These are phyloP conservation scores for Apotomis capreana DNA, from an alignment of 2,888 invertebrate genomes.

Conservation along the genomic window DNA sequence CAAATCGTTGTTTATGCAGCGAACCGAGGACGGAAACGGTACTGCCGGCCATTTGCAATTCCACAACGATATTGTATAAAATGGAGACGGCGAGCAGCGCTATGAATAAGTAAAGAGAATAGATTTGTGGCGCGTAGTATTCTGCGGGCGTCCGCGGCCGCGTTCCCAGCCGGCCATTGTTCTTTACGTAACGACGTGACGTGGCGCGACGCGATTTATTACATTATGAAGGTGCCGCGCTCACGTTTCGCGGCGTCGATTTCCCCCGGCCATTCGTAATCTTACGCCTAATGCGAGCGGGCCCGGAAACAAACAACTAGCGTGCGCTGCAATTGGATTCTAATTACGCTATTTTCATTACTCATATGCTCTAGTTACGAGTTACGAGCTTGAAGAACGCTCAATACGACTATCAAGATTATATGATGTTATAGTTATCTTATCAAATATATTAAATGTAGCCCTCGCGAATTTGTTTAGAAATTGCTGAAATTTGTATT, in stretches of 20 bases:
- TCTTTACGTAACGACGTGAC: conserved; percentile 76
- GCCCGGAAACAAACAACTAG: conserved; percentile 27
- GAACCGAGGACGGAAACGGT: conserved; percentile 69
- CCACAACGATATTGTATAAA: conserved; percentile 69
- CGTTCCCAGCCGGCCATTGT: conserved; percentile 77
- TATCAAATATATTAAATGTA: too few species aligned
- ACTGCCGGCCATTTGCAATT: conserved; percentile 70
- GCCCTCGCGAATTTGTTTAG: too few species aligned
- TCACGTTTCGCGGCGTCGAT: conserved; percentile 67
- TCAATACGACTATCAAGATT: background rate
- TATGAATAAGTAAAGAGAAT: conserved; percentile 70
- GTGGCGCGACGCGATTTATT: conserved; percentile 54
- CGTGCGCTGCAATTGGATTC: conserved; percentile 36
- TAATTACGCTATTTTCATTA: conserved; percentile 41
- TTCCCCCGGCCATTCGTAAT: conserved; percentile 69
- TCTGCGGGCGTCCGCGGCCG: conserved; percentile 64
- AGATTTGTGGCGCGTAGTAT: conserved; percentile 62
- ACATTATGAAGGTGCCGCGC: conserved; percentile 65
- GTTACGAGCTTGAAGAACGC: conserved; percentile 5
- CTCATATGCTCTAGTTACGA: conserved; percentile 17
- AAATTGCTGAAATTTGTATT: too few species aligned
- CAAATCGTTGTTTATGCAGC: conserved; percentile 68
- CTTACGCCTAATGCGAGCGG: conserved; percentile 48
- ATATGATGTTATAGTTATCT: too few species aligned
- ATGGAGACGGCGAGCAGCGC: conserved; percentile 58